Percentiles rank a stretch among this genome's conserved stretches.
Conservation (phyloP, 2,797 vertebrate species). For the Oreortyx pictus region DNA sequence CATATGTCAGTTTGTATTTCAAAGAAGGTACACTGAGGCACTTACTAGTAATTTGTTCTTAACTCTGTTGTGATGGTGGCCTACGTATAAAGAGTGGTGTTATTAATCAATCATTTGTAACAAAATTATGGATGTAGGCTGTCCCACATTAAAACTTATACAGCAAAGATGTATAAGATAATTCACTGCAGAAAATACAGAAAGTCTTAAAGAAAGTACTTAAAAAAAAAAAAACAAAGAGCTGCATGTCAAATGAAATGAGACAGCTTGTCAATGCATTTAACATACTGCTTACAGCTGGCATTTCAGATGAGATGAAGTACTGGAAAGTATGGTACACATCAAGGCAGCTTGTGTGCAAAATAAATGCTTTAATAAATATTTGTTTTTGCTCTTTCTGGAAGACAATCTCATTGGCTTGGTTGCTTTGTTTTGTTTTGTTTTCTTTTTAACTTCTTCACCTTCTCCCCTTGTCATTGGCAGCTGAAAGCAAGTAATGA, state of each 20-base stretch:
- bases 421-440: background rate
- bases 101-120: conserved; percentile 38
- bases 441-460: background rate
- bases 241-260: conserved; percentile 13
- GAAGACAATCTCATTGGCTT: background rate
- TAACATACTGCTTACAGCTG: conserved; percentile 35
- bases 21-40: background rate
- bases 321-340: background rate
- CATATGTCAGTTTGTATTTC: conserved; percentile 25
- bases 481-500: background rate
- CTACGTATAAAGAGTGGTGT: background rate
- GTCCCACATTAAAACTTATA: background rate
- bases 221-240: conserved; percentile 20
- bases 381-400: background rate
- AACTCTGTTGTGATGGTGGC: background rate
- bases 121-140: background rate
- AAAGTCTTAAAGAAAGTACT: background rate
- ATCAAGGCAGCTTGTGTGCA: background rate
- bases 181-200: background rate
- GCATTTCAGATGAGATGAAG: conserved; percentile 41
- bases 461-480: background rate
- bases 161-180: conserved; percentile 11
- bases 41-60: conserved; percentile 17
- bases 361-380: conserved; percentile 11
- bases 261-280: conserved; percentile 46